Conservation (phyloP, 2,113 vertebrate genomes). For the Grammatotria lemairii region DNA sequence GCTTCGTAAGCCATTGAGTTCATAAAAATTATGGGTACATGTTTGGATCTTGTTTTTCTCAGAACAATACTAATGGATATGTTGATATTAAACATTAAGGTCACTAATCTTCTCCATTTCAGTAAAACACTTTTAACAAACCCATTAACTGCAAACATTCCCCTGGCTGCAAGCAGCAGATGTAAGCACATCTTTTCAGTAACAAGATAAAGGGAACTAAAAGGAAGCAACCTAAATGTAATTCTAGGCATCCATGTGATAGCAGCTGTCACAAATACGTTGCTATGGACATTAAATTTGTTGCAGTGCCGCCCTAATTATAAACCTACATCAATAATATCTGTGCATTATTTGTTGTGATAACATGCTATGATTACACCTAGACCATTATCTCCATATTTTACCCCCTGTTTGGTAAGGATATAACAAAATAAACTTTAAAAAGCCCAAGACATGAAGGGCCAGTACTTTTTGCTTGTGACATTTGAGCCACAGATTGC, state of each 20-base stretch:
- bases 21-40: neutral
- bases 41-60: neutral
- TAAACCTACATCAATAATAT: neutral
- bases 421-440: neutral
- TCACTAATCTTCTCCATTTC: neutral
- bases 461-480: neutral
- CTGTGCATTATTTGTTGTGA: neutral
- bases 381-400: neutral
- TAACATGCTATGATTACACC: neutral
- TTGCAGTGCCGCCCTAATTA: neutral
- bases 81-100: neutral
- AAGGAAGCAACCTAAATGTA: neutral
- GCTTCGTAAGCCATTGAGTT: neutral
- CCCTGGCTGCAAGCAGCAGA: neutral
- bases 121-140: neutral
- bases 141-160: neutral
- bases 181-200: neutral
- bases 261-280: neutral
- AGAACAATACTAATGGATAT: neutral
- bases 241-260: neutral
- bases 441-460: neutral
- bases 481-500: constrained; percentile 6
- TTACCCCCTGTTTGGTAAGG: neutral
- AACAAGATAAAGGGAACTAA: neutral
- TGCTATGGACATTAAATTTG: neutral